These are phyloP conservation scores for Netelia inedita DNA, from an alignment of 2,888 invertebrate species.

Conservation along the genomic window DNA sequence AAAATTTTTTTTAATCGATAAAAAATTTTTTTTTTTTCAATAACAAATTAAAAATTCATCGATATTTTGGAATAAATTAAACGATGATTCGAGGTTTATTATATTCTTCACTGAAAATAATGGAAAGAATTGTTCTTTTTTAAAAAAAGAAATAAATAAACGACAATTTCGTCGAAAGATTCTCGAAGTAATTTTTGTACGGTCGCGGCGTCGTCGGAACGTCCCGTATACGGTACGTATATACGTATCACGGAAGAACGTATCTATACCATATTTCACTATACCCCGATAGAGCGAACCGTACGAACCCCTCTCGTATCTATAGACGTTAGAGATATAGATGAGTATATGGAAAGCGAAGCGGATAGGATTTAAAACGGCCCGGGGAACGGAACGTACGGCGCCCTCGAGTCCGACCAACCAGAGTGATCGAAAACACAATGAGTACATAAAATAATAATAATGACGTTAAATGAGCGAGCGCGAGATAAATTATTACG, in stretches of 20 bases:
- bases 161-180: no score
- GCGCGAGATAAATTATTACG: not conserved
- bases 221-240: no score
- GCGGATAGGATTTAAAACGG: constrained; percentile 21
- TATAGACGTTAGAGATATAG: not conserved
- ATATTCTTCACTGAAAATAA: no score
- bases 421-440: constrained; percentile 17
- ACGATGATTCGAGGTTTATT: no score
- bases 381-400: constrained; percentile 2
- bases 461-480: not conserved
- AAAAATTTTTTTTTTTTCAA: no score
- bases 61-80: no score
- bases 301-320: not conserved
- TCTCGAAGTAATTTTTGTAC: no score
- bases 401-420: constrained; percentile 38
- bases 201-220: no score
- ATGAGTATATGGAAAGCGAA: not conserved
- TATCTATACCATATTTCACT: constrained; percentile 20
- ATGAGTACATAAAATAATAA: constrained; percentile 23
- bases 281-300: constrained; percentile 1
- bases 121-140: no score
- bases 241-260: not conserved
- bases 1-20: no score
- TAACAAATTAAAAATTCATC: no score
- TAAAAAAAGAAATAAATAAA: no score